Evolutionary conservation across 1,140 invertebrate species (phyloP).

Genomic region (Meloidogyne chitwoodi): DNA sequence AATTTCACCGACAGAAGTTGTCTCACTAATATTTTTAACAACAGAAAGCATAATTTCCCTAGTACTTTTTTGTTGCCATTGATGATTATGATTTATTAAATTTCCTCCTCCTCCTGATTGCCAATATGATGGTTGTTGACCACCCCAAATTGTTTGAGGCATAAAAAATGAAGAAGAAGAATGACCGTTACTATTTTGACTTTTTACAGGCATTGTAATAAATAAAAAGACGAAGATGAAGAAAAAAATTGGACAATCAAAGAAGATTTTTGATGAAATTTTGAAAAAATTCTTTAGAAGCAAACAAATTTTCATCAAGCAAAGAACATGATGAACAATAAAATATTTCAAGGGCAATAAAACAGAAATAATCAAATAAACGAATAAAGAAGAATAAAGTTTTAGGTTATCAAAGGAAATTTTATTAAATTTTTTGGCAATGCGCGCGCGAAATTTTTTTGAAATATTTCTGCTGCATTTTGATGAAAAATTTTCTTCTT

Average conservation of each 20-base stretch:
- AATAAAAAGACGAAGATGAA: neutral
- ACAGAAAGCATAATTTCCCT: slow-evolving; percentile 53
- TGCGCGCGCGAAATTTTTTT: neutral
- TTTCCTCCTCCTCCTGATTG: neutral
- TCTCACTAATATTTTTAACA: slow-evolving; percentile 55
- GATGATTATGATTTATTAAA: neutral
- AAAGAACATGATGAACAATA: neutral
- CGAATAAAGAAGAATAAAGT: neutral
- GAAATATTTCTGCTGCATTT: neutral
- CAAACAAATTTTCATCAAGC: no score
- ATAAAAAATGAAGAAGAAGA: neutral
- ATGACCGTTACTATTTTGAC: slow-evolving; percentile 6
- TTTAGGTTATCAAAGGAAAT: neutral
- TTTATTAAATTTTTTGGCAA: neutral
- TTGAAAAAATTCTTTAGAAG: no score
- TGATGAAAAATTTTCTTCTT: neutral
- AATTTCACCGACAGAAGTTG: slow-evolving; percentile 46
- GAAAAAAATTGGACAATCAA: neutral
- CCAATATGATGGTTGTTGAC: slow-evolving; percentile 1
- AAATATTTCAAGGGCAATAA: neutral
- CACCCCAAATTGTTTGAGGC: neutral
- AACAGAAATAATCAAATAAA: neutral
- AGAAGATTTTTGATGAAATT: neutral
- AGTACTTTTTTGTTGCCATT: slow-evolving; percentile 22
- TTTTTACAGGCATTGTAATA: no score